Base-by-base conservation (phyloP, 2,888 invertebrate species). In the Aelia acuminata region DNA sequence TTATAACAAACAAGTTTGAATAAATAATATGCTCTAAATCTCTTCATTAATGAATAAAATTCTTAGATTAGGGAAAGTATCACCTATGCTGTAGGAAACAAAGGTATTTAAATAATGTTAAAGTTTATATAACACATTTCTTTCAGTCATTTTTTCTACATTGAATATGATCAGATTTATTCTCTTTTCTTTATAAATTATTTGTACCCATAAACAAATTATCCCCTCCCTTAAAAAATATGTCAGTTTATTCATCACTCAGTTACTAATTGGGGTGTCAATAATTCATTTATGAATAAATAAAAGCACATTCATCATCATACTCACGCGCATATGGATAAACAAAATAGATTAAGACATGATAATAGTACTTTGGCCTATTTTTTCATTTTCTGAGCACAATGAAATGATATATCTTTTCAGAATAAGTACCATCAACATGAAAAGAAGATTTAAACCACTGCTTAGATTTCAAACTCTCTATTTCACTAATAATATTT, bases 1-100 rank as follows among this genome's bases (percentile, higher is more conserved):
- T 87, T 87, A 88, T 89, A 89, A 89, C 89, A 89, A 89, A 89
- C 89, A 89, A 87, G 87, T 89, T 89, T 89, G 89, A 89, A 89
- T 89, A 89, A 89, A 89, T 89, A 89, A 89, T 89, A 88, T 89
- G 88, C 89, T 89, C 89, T 89, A 89, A 88, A 88, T 88, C 87
- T 57, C 50, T 87, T 89, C 88, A 88, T 75, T 89, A 89, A 87
- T 89, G 89, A 89, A 89, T 89, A 89, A 88, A 88, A 88, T 85
- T 88, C 88, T 89, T 89, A 89, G 70, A 84, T 89, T 88, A 89
- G 49, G 85, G 88, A 89, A 89, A 89, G 88, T 85, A 88, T 89
- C 89, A 89, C 88, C 89, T 89, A 89, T 89, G 88, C 75, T 87
- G 87, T 89, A 89, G 89, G 89, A 89, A 89, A 89, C 89, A 84